These are phyloP conservation scores for Chloroceryle amazona DNA, from an alignment of 2,797 vertebrate genomes.

Conservation along the genomic window DNA sequence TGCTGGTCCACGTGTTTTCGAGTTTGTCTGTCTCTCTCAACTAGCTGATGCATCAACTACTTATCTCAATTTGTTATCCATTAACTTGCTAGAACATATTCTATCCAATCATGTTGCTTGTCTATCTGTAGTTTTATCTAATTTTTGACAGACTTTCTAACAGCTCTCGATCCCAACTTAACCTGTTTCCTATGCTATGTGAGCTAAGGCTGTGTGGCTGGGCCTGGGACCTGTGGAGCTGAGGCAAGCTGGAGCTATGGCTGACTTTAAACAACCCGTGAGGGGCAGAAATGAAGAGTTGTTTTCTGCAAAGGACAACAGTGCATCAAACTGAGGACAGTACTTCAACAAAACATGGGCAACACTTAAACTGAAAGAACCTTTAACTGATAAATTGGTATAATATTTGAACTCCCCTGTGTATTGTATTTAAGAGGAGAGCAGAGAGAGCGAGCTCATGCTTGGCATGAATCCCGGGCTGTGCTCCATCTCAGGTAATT, in stretches of 20 bases:
- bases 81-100: not conserved
- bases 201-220: not conserved
- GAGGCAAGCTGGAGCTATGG: not conserved
- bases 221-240: not conserved
- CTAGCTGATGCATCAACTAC: not conserved
- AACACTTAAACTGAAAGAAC: not conserved
- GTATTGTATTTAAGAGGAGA: not conserved
- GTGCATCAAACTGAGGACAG: not conserved
- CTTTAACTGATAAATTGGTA: not conserved
- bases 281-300: not conserved
- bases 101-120: not conserved
- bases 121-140: not conserved
- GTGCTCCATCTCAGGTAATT: not conserved
- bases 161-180: not conserved
- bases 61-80: not conserved
- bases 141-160: not conserved
- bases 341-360: not conserved
- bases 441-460: not conserved
- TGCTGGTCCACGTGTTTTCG: not conserved
- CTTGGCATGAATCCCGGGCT: not conserved
- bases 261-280: not conserved
- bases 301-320: not conserved
- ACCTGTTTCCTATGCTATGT: accelerated
- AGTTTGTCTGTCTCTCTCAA: not conserved
- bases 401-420: not conserved